phyloP scores from a whole-genome alignment of 2,888 invertebrate genomes.

The Pocota personata region DNA sequence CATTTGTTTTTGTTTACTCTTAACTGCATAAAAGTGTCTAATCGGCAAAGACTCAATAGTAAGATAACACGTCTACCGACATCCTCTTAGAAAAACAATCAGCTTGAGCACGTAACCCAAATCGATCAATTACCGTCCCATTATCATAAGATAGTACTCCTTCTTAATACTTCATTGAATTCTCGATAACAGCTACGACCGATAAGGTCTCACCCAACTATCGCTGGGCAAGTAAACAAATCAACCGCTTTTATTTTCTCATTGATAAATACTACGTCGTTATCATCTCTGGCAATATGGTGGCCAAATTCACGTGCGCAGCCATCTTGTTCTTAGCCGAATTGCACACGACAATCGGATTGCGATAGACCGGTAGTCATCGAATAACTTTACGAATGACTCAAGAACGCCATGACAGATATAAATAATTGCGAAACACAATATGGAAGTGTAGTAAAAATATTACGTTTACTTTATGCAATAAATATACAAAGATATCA shows the following conservation, averaged over 20 bases:
- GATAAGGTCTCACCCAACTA: slow-evolving; percentile 8
- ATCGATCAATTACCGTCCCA: slow-evolving; percentile 19
- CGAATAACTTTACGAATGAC: slow-evolving; percentile 19
- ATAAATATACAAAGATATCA: slow-evolving; percentile 31
- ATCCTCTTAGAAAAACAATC: neutral
- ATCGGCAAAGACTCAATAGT: no score
- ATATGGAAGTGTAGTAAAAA: slow-evolving; percentile 49
- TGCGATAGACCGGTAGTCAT: slow-evolving; percentile 17
- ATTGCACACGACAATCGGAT: slow-evolving; percentile 64
- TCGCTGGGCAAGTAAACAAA: neutral
- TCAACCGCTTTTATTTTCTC: neutral
- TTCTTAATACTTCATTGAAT: neutral
- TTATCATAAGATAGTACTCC: neutral
- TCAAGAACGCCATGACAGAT: neutral
- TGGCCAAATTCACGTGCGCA: slow-evolving; percentile 37
- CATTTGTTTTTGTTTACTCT: no score
- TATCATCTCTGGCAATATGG: slow-evolving; percentile 23
- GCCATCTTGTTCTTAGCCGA: slow-evolving; percentile 55
- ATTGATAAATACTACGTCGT: slow-evolving; percentile 8
- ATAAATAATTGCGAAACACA: neutral
- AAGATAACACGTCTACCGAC: no score
- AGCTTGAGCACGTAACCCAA: neutral
- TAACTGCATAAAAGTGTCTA: no score
- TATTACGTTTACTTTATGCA: slow-evolving; percentile 48
- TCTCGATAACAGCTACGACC: slow-evolving; percentile 5